phyloP scores from a whole-genome alignment of 2,888 invertebrate genomes.

The Lampropteryx suffumata region DNA sequence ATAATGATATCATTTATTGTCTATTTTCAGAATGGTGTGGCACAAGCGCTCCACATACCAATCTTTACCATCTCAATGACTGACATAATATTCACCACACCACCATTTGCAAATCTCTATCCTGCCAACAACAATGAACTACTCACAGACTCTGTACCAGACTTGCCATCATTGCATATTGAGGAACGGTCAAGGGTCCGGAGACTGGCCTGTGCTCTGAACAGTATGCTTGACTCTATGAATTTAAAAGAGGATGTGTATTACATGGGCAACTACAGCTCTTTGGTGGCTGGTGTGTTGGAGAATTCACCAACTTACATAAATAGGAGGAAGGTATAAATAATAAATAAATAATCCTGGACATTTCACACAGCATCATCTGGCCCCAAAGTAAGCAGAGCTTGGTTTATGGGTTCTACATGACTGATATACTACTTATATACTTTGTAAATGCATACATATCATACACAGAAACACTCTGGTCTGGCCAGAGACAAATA shows the following conservation, averaged over 20 bases:
- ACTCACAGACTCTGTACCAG: slow-evolving; percentile 55
- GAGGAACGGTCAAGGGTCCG: slow-evolving; percentile 68
- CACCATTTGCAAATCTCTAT: slow-evolving; percentile 82
- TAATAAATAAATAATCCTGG: no score
- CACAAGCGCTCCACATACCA: slow-evolving; percentile 84
- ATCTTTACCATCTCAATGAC: slow-evolving; percentile 83
- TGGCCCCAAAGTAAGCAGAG: no score
- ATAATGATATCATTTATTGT: no score
- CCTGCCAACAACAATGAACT: slow-evolving; percentile 74
- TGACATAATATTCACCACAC: slow-evolving; percentile 84
- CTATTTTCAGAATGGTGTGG: slow-evolving; percentile 84
- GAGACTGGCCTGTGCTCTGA: slow-evolving; percentile 74
- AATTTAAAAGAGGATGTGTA: slow-evolving; percentile 86
- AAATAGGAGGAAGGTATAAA: slow-evolving; percentile 82
- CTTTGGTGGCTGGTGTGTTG: slow-evolving; percentile 82
- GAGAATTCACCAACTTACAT: slow-evolving; percentile 81
- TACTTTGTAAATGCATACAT: no score
- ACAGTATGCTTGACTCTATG: slow-evolving; percentile 82
- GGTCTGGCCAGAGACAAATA: no score
- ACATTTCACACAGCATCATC: no score
- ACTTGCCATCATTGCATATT: slow-evolving; percentile 60
- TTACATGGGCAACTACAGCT: slow-evolving; percentile 85
- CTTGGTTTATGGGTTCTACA: no score
- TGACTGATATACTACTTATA: no score
- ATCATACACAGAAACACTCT: no score